phyloP scores from a whole-genome alignment of 2,113 vertebrate genomes.

The Phodopus roborovskii region DNA sequence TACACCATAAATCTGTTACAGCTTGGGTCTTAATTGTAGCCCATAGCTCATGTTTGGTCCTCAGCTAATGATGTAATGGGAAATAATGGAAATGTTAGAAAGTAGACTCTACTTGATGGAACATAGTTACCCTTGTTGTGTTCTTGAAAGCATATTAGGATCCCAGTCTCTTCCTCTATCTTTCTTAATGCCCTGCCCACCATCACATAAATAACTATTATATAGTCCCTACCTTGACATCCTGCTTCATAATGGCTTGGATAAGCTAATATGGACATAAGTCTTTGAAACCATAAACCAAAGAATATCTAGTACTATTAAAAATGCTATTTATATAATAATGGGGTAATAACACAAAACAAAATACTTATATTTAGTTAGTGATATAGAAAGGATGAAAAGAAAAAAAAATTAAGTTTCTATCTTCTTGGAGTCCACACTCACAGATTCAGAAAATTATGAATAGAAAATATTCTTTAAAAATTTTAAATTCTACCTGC shows the following conservation, averaged over 20 bases:
- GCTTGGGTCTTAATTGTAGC: neutral
- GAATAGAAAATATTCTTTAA: neutral
- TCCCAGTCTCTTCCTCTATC: neutral
- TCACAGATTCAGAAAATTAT: neutral
- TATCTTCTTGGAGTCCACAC: neutral
- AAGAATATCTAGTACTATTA: neutral
- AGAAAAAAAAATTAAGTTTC: neutral
- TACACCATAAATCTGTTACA: neutral
- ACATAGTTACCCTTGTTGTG: too few relatives aligned
- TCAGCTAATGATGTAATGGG: neutral
- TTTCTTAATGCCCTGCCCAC: neutral
- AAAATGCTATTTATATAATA: neutral
- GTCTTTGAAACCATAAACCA: neutral
- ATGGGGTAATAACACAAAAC: neutral
- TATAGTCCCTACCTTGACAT: neutral
- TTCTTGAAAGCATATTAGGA: neutral
- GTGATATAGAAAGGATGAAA: neutral
- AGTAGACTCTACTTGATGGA: neutral
- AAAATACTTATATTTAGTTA: too few relatives aligned
- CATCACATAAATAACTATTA: neutral
- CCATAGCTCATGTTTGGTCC: neutral
- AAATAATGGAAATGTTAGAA: neutral
- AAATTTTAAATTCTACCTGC: neutral
- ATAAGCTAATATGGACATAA: neutral
- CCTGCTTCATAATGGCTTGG: too few relatives aligned